These are phyloP conservation scores for Sphaeramia orbicularis DNA, from an alignment of 2,797 vertebrate species.

Conservation along the genomic window DNA sequence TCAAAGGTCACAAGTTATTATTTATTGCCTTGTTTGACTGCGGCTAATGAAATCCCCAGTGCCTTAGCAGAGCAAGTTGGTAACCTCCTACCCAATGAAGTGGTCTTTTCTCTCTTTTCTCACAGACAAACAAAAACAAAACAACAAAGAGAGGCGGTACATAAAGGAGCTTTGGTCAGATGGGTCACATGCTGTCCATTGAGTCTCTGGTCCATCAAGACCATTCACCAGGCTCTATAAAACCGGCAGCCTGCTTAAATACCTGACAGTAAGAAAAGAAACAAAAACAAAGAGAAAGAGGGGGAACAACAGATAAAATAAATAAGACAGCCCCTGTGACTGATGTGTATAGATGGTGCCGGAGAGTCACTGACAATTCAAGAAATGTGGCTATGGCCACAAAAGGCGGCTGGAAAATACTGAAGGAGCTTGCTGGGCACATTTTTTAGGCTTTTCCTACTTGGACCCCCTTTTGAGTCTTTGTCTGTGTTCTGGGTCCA, in stretches of 20 bases:
- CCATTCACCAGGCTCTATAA: slow-evolving; percentile 85
- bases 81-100: slow-evolving; percentile 88
- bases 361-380: slow-evolving; percentile 88
- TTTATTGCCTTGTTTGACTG: slow-evolving; percentile 81
- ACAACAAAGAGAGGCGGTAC: slow-evolving; percentile 85
- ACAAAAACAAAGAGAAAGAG: slow-evolving; percentile 84
- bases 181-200: slow-evolving; percentile 90
- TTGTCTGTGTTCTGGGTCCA: slow-evolving; percentile 82
- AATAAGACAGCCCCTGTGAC: slow-evolving; percentile 89
- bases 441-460: slow-evolving; percentile 84
- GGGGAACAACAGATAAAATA: slow-evolving; percentile 87
- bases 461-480: slow-evolving; percentile 87
- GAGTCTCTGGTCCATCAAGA: slow-evolving; percentile 84
- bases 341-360: slow-evolving; percentile 88
- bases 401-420: slow-evolving; percentile 83
- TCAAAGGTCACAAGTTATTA: slow-evolving; percentile 81
- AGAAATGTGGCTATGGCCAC: slow-evolving; percentile 87
- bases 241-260: slow-evolving; percentile 89
- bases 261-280: slow-evolving; percentile 88
- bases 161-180: slow-evolving; percentile 88
- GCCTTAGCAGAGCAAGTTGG: slow-evolving; percentile 74
- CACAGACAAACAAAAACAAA: slow-evolving; percentile 89
- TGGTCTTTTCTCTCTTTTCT: slow-evolving; percentile 82
- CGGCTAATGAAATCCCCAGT: slow-evolving; percentile 76
- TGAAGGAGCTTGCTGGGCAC: slow-evolving; percentile 85